Base-by-base conservation (phyloP, 2,888 invertebrate genomes). In the Stratiomys singularior region DNA sequence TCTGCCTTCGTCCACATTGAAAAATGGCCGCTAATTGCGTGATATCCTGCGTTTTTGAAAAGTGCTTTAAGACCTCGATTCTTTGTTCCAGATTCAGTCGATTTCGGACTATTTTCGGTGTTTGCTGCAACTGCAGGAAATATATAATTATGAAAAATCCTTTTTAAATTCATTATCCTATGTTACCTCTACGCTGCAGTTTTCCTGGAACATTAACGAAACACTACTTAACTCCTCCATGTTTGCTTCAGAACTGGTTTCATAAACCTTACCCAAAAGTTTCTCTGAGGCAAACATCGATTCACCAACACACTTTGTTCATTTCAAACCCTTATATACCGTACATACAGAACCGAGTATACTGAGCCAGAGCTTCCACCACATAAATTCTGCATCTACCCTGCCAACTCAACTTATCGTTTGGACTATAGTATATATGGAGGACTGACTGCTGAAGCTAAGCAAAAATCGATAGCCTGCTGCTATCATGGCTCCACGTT, bases 1-100 rank as follows among this genome's bases (percentile, higher is more conserved):
- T 69, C 46, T 69, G 69, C 25, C 47, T 44, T 1, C 69, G 69
- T 0, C 69, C 47, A 46, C 69, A 69, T 47, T 69, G 23, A 25
- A 47, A 69, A 7, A 1, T 15, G 3, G 46, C 47, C 1, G 69
- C 69, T 44, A 69, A 23, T 4, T 47, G 47, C 13, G 25, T 13
- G 4, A 69, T 47, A 25, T 69, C 47, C n/a, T 44, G 47, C 25
- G 47, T 46, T n/a, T 46, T n/a, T 13, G 21, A 7, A 13, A 47
- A 69, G 2, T 13, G 46, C 11, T 25, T 69, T 9, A 69, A 9
- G 21, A 69, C 69, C n/a, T 69, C 47, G 21, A 69, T 69, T 25
- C 69, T 18, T n/a, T 69, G 69, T 9, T 21, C 23, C 46, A 69
- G 46, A 25, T 37, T 66, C 37, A 66, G 18, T 13, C 47, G 13